Base-by-base conservation (phyloP, 1,140 invertebrate species). In the Panulirus ornatus region DNA sequence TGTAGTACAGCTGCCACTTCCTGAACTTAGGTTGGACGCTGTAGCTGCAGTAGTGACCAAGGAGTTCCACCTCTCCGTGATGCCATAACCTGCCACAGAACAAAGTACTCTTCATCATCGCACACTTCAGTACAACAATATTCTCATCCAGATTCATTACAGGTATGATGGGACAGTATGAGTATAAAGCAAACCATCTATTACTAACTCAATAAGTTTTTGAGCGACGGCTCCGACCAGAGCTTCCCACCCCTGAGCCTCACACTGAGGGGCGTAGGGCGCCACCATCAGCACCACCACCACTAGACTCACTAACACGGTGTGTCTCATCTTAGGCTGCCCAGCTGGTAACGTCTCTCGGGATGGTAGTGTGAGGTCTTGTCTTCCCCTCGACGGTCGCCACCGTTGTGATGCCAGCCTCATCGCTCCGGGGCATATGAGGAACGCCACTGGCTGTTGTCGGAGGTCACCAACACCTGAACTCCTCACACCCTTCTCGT, bases 41-140 rank as follows among this genome's bases (percentile, higher is more conserved):
- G 36, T 40, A 84, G 0, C 22, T 27, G 30, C 82, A 84, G 82
- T 22, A 22, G 36, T 70, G 82, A n/a, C 27, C 82, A 14, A 84
- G 0, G 14, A 84, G 36, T 22, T n/a, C 58, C 16, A 70, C n/a
- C 1, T 84, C 58, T 27, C 40, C 82, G 16, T 51, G 9, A 11
- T 42, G 36, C 58, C 58, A 84, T 38, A 84, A 47, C 63, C 82
- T 84, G 40, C 22, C 5, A n/a, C 70, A 34, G 6, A 34, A 34
- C 27, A 73, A 16, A 16, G 30, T 14, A 36, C 19, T 5, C 6
- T n/a, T 8, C 5, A 73, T 40, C 3, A 16, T 16, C 6, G 27
- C 8, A 73, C 30, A 73, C 6, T 36, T 14, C 9, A 34, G 0
- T 16, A 30, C 11, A 73, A 0, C 22, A 40, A 34, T 34, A 34